A percentile compares a stretch with the other conserved stretches of the same genome.
Conservation (phyloP, 1,140 invertebrate species). For the Lucilia cuprina region DNA sequence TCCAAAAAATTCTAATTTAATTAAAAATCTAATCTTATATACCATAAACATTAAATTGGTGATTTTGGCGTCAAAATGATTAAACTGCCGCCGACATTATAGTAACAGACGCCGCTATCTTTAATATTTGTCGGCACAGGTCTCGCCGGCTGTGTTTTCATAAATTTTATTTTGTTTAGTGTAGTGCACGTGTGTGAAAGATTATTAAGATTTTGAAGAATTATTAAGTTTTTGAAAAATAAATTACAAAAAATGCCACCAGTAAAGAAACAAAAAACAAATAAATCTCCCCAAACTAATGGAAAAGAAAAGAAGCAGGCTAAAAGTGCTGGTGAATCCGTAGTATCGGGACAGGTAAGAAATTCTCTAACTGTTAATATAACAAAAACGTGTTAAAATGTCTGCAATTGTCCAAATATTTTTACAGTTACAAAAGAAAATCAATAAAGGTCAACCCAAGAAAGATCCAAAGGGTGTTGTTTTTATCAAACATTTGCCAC, state of each 20-base stretch:
- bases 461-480: conserved; percentile 71
- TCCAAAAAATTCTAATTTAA: no score
- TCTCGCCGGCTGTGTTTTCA: neutral
- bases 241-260: conserved; percentile 24
- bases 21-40: no score
- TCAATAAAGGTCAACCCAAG: conserved; percentile 20
- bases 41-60: no score
- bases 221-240: neutral
- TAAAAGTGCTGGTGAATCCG: neutral
- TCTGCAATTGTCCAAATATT: neutral
- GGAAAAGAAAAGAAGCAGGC: neutral
- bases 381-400: neutral
- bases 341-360: conserved; percentile 54
- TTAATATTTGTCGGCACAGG: no score
- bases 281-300: neutral
- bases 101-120: no score
- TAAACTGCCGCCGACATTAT: no score
- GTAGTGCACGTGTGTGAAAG: neutral
- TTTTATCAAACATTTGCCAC: conserved; percentile 85
- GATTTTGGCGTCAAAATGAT: no score
- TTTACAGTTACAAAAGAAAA: conserved; percentile 50
- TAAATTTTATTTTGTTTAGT: neutral
- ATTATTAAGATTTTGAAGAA: neutral
- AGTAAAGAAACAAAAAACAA: conserved; percentile 22
- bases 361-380: neutral